These are phyloP conservation scores for Leptocoma aspasia DNA, from an alignment of 2,113 vertebrate genomes.

Conservation along the genomic window DNA sequence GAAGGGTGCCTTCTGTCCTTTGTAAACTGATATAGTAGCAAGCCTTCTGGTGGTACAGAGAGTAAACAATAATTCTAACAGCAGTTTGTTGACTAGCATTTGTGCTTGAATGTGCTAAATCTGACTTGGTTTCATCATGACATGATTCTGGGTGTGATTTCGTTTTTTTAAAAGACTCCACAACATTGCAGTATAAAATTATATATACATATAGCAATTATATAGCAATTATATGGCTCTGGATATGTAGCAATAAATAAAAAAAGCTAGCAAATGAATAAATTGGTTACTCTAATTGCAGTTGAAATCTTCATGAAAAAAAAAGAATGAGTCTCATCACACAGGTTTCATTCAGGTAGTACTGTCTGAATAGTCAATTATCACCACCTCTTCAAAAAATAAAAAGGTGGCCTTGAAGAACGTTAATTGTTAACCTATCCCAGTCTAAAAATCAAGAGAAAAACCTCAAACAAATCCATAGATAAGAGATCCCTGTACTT, in stretches of 20 bases:
- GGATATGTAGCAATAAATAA: not conserved
- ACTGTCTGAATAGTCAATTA: not conserved
- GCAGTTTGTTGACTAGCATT: not conserved
- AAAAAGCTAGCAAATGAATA: not conserved
- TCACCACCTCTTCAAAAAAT: not conserved
- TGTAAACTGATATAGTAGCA: not conserved
- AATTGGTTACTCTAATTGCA: not conserved
- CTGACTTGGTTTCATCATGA: not conserved
- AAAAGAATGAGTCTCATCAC: not conserved
- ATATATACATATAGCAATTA: too few species aligned
- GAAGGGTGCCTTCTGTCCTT: constrained; percentile 17
- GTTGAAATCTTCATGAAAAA: not conserved
- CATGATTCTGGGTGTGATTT: not conserved
- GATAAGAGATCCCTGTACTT: not conserved
- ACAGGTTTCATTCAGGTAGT: not conserved
- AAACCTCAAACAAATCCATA: not conserved
- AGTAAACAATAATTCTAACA: not conserved
- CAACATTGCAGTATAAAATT: not conserved
- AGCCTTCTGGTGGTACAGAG: not conserved
- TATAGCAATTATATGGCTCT: not conserved
- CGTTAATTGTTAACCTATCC: not conserved
- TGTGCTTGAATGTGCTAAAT: not conserved
- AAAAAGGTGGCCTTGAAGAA: not conserved
- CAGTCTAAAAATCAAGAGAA: not conserved
- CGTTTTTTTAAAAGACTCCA: not conserved